Evolutionary conservation across 2,113 vertebrate genomes (phyloP).

Genomic region (Corythornis vintsioides): DNA sequence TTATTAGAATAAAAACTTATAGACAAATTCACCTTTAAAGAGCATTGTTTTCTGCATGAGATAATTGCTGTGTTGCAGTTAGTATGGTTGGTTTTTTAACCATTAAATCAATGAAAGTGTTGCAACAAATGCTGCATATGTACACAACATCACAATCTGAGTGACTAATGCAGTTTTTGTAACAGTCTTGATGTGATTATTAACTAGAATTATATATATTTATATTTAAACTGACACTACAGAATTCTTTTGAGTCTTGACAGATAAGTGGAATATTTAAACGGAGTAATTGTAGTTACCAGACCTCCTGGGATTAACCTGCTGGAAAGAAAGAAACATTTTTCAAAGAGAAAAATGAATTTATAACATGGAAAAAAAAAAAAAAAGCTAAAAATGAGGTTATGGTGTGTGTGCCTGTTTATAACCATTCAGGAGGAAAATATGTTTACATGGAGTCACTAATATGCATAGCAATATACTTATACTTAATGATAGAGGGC

Average conservation of each 20-base stretch:
- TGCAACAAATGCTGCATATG: constrained; percentile 51
- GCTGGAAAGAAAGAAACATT: constrained; percentile 77
- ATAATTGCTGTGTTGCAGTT: constrained; percentile 53
- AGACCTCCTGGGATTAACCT: constrained; percentile 80
- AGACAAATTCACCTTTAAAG: constrained; percentile 66
- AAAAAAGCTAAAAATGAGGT: constrained; percentile 66
- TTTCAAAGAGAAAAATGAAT: constrained; percentile 74
- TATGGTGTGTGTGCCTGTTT: constrained; percentile 69
- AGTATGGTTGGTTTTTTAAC: constrained; percentile 62
- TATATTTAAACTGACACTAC: constrained; percentile 84
- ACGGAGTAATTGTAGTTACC: constrained; percentile 80
- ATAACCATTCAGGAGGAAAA: constrained; percentile 56
- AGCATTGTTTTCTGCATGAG: constrained; percentile 63
- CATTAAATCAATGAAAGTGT: constrained; percentile 72
- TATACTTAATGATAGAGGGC: constrained; percentile 60
- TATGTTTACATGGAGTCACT: constrained; percentile 65
- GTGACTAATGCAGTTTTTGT: constrained; percentile 77
- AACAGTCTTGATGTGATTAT: constrained; percentile 77
- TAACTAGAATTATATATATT: constrained; percentile 83
- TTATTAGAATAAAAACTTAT: constrained; percentile 46
- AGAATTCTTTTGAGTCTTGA: constrained; percentile 82
- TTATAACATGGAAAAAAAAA: constrained; percentile 31
- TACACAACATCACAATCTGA: constrained; percentile 61
- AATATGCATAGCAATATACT: constrained; percentile 53
- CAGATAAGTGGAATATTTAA: constrained; percentile 81